These are phyloP conservation scores for Camponotus pennsylvanicus DNA, from an alignment of 1,140 invertebrate genomes.

Conservation along the genomic window DNA sequence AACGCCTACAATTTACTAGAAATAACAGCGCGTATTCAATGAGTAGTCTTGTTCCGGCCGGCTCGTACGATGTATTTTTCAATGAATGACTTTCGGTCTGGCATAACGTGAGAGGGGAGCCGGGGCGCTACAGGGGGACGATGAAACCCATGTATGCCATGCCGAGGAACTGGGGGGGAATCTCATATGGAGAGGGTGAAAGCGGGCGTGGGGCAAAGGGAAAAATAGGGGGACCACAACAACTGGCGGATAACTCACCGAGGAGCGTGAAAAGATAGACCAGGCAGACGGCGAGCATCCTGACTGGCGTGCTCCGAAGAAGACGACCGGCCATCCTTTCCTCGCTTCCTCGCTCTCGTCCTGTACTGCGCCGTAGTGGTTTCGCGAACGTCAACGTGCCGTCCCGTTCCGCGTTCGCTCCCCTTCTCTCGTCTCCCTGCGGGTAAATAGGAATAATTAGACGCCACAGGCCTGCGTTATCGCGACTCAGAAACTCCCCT, in stretches of 20 bases:
- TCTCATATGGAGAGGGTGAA: slow-evolving; percentile 14
- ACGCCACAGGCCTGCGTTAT: slow-evolving; percentile 76
- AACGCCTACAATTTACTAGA: neutral
- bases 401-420: slow-evolving; percentile 44
- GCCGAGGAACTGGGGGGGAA: slow-evolving; percentile 21
- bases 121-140: slow-evolving; percentile 6
- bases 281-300: slow-evolving; percentile 83
- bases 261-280: slow-evolving; percentile 81
- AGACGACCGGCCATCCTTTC: slow-evolving; percentile 56
- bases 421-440: slow-evolving; percentile 76
- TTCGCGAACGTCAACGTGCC: slow-evolving; percentile 40
- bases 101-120: neutral
- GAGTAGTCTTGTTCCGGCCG: slow-evolving; percentile 14
- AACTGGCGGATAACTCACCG: slow-evolving; percentile 79
- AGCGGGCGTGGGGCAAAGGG: slow-evolving; percentile 39
- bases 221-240: slow-evolving; percentile 60
- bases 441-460: slow-evolving; percentile 83
- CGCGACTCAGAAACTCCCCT: slow-evolving; percentile 63
- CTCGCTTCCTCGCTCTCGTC: slow-evolving; percentile 68
- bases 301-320: slow-evolving; percentile 81
- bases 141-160: neutral
- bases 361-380: slow-evolving; percentile 66
- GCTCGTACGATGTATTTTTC: slow-evolving; percentile 49
- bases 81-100: slow-evolving; percentile 36
- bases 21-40: slow-evolving; percentile 4